Conservation (phyloP, 2,888 invertebrate genomes). For the Deilephila porcellus region DNA sequence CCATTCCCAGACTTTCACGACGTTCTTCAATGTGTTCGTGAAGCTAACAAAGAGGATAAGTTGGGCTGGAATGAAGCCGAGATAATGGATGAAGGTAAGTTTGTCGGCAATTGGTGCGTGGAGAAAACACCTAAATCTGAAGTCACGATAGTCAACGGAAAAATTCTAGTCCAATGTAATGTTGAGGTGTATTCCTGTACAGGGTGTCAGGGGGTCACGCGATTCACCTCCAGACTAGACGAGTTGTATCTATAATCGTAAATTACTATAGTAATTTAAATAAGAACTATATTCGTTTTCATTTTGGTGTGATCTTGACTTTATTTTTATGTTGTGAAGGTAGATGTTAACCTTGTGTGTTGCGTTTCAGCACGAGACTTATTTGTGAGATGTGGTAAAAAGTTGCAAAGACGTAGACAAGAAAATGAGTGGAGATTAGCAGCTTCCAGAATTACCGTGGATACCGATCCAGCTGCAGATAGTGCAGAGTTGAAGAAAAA, state of each 20-base stretch:
- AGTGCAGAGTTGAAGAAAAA: slow-evolving; percentile 81
- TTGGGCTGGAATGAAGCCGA: slow-evolving; percentile 74
- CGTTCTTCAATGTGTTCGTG: slow-evolving; percentile 72
- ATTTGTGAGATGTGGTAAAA: slow-evolving; percentile 87
- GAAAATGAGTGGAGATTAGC: slow-evolving; percentile 87
- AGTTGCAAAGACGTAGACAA: slow-evolving; percentile 86
- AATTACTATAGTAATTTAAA: too few species aligned
- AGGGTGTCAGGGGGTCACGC: too few species aligned
- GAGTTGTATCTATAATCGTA: too few species aligned
- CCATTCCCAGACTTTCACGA: slow-evolving; percentile 85
- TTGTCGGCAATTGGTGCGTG: neutral
- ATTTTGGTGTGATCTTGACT: too few species aligned
- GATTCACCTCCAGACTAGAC: too few species aligned
- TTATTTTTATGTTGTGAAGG: too few species aligned
- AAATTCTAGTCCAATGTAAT: too few species aligned
- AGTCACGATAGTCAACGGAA: too few species aligned
- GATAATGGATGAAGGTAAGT: slow-evolving; percentile 77
- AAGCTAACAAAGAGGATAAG: slow-evolving; percentile 71
- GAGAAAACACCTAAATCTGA: too few species aligned
- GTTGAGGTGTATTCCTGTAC: too few species aligned
- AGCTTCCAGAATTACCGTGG: slow-evolving; percentile 77
- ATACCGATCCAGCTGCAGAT: slow-evolving; percentile 85
- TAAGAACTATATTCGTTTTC: too few species aligned
- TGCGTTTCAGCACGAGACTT: slow-evolving; percentile 84
- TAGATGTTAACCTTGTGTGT: neutral